These are phyloP conservation scores for Papilio xuthus DNA, from an alignment of 1,140 invertebrate species.

Conservation along the genomic window DNA sequence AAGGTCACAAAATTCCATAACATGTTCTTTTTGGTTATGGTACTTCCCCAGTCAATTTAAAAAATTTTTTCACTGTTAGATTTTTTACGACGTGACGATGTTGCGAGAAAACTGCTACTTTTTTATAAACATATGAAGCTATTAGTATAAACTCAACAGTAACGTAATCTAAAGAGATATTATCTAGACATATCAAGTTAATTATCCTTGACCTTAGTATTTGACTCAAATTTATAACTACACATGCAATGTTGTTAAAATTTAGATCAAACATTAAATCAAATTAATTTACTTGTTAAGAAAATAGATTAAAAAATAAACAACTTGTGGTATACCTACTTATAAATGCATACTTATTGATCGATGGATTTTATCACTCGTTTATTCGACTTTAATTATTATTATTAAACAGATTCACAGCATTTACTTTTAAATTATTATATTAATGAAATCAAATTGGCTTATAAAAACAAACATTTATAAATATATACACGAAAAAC, in stretches of 20 bases:
- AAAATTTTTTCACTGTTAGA: no score
- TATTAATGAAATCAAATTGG: background rate
- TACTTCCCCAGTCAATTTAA: no score
- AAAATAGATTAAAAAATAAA: background rate
- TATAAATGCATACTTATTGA: no score
- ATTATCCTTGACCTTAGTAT: background rate
- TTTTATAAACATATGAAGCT: background rate
- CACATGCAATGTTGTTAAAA: constrained; percentile 4
- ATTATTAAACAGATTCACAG: no score
- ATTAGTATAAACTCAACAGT: background rate
- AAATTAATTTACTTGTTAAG: background rate
- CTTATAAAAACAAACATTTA: background rate
- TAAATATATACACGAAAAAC: background rate
- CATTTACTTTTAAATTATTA: no score
- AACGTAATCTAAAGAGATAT: background rate
- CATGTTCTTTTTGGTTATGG: no score
- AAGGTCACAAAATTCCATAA: no score
- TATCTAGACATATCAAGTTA: background rate
- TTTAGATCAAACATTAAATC: background rate
- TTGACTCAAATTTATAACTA: background rate
- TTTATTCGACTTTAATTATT: no score
- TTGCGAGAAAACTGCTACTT: no score
- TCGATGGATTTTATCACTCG: no score
- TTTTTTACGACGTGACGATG: no score
- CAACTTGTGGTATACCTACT: background rate